Percentiles rank a stretch among this genome's conserved stretches.
These are phyloP conservation scores for Hippolais icterina DNA, from an alignment of 2,113 vertebrate species.

Conservation along the genomic window DNA sequence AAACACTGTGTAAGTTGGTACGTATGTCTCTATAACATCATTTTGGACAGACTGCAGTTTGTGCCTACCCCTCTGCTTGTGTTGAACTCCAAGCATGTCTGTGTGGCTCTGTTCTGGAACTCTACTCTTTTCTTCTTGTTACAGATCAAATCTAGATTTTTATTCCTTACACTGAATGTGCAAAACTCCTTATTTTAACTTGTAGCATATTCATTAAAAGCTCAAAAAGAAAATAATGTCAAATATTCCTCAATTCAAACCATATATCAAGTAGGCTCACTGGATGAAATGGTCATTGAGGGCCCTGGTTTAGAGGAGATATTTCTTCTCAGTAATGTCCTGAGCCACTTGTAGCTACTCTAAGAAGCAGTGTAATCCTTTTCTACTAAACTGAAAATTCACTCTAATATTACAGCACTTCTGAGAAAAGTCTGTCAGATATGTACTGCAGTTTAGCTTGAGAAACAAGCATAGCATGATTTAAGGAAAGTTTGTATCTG, in stretches of 20 bases:
- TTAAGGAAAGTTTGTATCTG: not conserved
- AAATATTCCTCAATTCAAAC: not conserved
- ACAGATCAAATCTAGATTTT: not conserved
- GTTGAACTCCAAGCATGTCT: not conserved
- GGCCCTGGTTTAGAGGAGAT: not conserved
- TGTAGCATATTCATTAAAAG: not conserved
- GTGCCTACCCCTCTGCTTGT: not conserved
- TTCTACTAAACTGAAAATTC: not conserved
- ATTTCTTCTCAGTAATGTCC: not conserved
- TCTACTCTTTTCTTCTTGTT: not conserved
- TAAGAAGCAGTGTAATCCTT: not conserved
- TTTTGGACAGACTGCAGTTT: not conserved
- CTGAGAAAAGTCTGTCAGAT: not conserved
- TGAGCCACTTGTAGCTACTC: not conserved
- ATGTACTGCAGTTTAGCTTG: not conserved
- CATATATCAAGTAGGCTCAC: fast-evolving
- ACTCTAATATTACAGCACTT: not conserved
- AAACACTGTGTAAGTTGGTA: not conserved
- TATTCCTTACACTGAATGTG: not conserved
- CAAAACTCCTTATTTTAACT: not conserved
- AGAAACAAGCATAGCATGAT: not conserved
- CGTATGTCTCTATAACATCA: fast-evolving
- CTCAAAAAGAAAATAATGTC: not conserved
- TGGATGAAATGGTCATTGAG: not conserved
- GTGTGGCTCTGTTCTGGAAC: not conserved